A percentile compares a stretch with the other conserved stretches of the same genome.
phyloP scores from a whole-genome alignment of 2,113 vertebrate genomes.

The Paradoxurus hermaphroditus region DNA sequence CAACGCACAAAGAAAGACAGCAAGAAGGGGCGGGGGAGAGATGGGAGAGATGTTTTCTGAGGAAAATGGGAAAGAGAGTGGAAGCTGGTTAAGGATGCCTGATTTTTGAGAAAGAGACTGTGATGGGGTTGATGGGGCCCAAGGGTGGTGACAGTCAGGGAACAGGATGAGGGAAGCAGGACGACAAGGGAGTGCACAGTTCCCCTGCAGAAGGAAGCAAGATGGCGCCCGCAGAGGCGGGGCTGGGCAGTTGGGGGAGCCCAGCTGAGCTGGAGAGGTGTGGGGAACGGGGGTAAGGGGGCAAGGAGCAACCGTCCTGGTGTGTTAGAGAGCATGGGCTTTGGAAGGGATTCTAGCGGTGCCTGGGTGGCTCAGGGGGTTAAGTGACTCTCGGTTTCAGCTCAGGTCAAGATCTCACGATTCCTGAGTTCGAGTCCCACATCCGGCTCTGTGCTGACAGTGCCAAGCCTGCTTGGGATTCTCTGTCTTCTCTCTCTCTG shows the following conservation, averaged over 20 bases:
- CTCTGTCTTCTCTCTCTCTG: too few relatives aligned
- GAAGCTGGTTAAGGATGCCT: background rate
- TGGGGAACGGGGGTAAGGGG: background rate
- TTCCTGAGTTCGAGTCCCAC: too few relatives aligned
- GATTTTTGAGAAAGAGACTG: background rate
- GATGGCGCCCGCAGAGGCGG: rapidly evolving
- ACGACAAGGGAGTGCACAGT: too few relatives aligned
- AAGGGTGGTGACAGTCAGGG: background rate
- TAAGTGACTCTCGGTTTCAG: too few relatives aligned
- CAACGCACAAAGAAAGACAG: background rate
- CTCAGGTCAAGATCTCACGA: too few relatives aligned
- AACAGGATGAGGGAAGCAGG: background rate
- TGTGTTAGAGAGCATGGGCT: background rate
- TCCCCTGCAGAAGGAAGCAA: background rate
- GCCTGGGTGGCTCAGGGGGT: too few relatives aligned
- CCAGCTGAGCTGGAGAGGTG: rapidly evolving
- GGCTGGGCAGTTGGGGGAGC: background rate
- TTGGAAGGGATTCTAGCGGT: background rate
- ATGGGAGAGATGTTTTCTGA: background rate
- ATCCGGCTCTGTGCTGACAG: too few relatives aligned
- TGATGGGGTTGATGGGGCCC: background rate
- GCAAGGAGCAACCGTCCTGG: background rate
- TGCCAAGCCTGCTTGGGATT: too few relatives aligned
- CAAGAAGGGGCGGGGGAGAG: background rate
- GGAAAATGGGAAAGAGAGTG: background rate